Base-by-base conservation (phyloP, 2,888 invertebrate genomes). In the Cataglyphis albicans region DNA sequence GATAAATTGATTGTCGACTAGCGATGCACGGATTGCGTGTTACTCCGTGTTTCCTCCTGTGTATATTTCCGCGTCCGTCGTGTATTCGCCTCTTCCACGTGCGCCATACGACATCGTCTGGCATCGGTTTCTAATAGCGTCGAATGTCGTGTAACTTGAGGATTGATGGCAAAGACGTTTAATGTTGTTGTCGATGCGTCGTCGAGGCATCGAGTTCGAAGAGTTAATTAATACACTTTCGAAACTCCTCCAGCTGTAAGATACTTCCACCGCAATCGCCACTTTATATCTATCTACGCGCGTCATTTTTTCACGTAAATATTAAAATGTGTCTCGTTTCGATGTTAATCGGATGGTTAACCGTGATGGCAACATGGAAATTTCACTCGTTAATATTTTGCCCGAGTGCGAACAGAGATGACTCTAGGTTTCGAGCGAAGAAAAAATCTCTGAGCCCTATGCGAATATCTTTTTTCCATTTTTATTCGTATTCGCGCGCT, bases 351-450 rank as follows among this genome's bases (percentile, higher is more conserved):
- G 32, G 59, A 59, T 25, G 25, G 25, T 25, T 25, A 25, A 25
- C 57, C 70, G 70, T 44, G 70, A 78, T 35, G 70, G 21, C 70
- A 41, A 41, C 68, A 59, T 59, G 57, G 70, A 78, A 70, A 78
- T 78, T 78, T 78, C n/a, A 12, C 70, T 78, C 57, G 68, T 59
- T 78, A 78, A 78, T 59, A 78, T 25, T 3, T 12, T 25, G 68
- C 68, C 21, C 68, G 18, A 29, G 55, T 15, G 68, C 67, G 35
- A 21, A 35, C 64, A 68, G n/a, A 29, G 12, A 4, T 38, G 57
- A 5, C 29, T 32, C 32, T 6, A n/a, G 57, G 15, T 78, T 25
- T 12, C 70, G 59, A 70, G 70, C 44, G 59, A 70, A 80, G 72
- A n/a, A 72, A 18, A 52, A 78, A 35, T 70, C 32, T 15, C 18